A percentile compares a stretch with the other conserved stretches of the same genome.
phyloP scores from a whole-genome alignment of 2,797 vertebrate species.

The Lindbergichthys nudifrons region DNA sequence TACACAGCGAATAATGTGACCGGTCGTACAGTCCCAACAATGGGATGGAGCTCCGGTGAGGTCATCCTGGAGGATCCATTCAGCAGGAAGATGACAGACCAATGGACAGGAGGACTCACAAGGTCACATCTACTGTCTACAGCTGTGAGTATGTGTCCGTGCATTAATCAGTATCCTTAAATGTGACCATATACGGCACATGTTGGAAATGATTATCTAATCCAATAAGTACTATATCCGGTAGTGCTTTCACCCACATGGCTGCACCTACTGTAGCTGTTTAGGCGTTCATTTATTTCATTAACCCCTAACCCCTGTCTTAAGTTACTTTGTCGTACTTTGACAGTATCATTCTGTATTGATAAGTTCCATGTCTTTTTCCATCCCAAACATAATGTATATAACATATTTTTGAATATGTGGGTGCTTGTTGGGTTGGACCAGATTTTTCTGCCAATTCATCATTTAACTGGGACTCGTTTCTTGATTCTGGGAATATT shows the following conservation, averaged over 20 bases:
- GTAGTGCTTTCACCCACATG: not conserved
- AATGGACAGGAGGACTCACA: slow-evolving; percentile 56
- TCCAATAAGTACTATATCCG: not conserved
- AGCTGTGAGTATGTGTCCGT: slow-evolving; percentile 10
- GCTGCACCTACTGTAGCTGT: not conserved
- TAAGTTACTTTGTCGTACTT: not conserved
- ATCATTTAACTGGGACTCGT: no score
- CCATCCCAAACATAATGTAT: not conserved
- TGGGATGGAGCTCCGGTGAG: slow-evolving; percentile 72
- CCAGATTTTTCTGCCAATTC: no score
- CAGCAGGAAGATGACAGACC: slow-evolving; percentile 58
- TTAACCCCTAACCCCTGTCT: not conserved
- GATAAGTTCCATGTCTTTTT: not conserved
- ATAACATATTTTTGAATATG: not conserved
- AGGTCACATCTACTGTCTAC: slow-evolving; percentile 34
- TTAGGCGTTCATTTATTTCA: not conserved
- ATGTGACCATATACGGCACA: not conserved
- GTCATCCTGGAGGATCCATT: slow-evolving; percentile 72
- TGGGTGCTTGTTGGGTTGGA: no score
- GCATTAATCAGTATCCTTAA: not conserved
- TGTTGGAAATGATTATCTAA: not conserved
- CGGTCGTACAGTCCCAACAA: slow-evolving; percentile 58
- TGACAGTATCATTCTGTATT: no score
- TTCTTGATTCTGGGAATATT: not conserved
- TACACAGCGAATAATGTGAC: slow-evolving; percentile 70